phyloP scores from a whole-genome alignment of 2,113 vertebrate species.

The Pelvicachromis taeniatus region DNA sequence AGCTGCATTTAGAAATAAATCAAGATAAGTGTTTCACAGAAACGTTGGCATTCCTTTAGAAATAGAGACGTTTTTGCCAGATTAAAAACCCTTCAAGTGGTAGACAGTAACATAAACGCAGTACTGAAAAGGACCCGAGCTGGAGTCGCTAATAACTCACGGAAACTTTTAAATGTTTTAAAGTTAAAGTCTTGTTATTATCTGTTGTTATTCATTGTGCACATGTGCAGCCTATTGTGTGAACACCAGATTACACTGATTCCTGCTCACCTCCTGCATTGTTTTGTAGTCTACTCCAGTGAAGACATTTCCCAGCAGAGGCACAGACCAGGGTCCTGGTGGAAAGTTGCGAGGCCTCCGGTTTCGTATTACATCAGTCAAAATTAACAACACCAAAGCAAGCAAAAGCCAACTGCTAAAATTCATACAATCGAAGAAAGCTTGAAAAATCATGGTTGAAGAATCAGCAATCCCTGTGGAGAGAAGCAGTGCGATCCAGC shows the following conservation, averaged over 20 bases:
- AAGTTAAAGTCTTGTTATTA: fast-evolving
- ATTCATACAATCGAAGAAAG: neutral
- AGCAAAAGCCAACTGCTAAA: neutral
- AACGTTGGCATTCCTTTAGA: neutral
- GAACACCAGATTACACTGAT: neutral
- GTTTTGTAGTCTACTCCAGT: neutral
- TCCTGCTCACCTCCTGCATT: neutral
- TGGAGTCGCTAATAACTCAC: neutral
- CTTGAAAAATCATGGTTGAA: neutral
- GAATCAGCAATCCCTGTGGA: neutral
- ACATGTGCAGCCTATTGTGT: fast-evolving
- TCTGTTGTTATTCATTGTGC: neutral
- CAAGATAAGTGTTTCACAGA: neutral
- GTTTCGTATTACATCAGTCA: neutral
- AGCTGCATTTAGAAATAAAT: conserved; percentile 56
- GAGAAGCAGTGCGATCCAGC: neutral
- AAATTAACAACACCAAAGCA: neutral
- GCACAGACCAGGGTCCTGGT: neutral
- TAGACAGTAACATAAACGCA: neutral
- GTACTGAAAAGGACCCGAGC: neutral
- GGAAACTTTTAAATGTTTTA: neutral
- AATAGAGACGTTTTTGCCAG: neutral
- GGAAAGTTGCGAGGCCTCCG: neutral
- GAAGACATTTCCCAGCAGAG: neutral
- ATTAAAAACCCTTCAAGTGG: neutral